phyloP scores from a whole-genome alignment of 2,888 invertebrate genomes.

The Drosophila macrothrix region DNA sequence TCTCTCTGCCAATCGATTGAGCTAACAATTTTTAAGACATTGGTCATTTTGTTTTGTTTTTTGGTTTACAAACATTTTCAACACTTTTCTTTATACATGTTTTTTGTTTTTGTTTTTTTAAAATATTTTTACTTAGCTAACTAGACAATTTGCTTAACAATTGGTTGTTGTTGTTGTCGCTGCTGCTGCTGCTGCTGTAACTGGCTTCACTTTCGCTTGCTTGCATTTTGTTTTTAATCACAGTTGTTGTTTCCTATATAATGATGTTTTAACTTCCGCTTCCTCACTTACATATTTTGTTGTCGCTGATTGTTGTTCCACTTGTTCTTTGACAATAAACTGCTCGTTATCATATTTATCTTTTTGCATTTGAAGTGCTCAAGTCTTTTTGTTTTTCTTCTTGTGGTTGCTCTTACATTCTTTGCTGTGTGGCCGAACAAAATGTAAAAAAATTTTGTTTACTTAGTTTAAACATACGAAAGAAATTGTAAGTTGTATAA shows the following conservation, averaged over 20 bases:
- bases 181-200: constrained; percentile 47
- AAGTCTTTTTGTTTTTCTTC: constrained; percentile 68
- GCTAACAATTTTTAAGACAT: constrained; percentile 72
- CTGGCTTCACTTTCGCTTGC: constrained; percentile 55
- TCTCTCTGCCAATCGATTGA: constrained; percentile 57
- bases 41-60: constrained; percentile 54
- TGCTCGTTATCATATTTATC: constrained; percentile 21
- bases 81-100: constrained; percentile 41
- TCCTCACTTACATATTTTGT: constrained; percentile 23
- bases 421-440: constrained; percentile 54
- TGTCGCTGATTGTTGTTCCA: constrained; percentile 43
- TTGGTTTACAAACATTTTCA: constrained; percentile 63
- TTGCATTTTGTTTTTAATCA: constrained; percentile 66
- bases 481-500: constrained; percentile 55
- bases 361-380: constrained; percentile 70
- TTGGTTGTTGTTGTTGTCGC: constrained; percentile 52
- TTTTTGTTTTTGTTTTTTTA: constrained; percentile 33
- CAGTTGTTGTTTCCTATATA: constrained; percentile 81
- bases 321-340: constrained; percentile 41
- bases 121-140: constrained; percentile 69
- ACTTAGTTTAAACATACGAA: constrained; percentile 51
- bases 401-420: constrained; percentile 19
- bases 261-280: constrained; percentile 63
- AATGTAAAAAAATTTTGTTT: constrained; percentile 39
- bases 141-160: constrained; percentile 80